Evolutionary conservation across 2,797 vertebrate genomes (phyloP), one percentile per base, ranked within the genome.

Genomic region (Phrynocephalus guinanensis): DNA sequence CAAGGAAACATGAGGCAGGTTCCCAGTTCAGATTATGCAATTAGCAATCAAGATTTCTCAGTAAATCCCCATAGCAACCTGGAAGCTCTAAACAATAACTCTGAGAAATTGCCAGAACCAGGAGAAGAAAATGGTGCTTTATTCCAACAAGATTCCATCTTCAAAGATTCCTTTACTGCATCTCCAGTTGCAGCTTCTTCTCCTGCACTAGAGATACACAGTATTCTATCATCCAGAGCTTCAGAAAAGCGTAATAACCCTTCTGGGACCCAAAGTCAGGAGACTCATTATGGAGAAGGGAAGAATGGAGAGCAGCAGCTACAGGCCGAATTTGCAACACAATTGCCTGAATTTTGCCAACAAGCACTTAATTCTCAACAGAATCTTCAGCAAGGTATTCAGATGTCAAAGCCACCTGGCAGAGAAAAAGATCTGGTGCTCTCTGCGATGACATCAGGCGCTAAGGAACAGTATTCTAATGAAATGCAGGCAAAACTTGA

Each of bases 41-140:
- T 95, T 88, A 95, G 96, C 93, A 95, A 94, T 89, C 96, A 96
- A 91, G 95, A 96, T 87, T 94, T 96, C 91, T 93, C 97, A 91
- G 91, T 95, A 88, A 96, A 95, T 96, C 96, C 96, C 93, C 94
- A 93, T 92, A 96, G 95, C 93, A 94, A 91, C 91, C 93, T 95
- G 89, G 97, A 97, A 91, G 95, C 95, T 97, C 95, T 96, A 90
- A 97, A 94, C 70, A 89, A 94, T 83, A 18, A 91, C 91, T 93
- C 94, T 90, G 94, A 96, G 91, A 94, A 95, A 90, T 97, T 97
- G 95, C 93, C 95, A 93, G 95, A 96, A 86, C 94, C 95, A 91
- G 93, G 94, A 92, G 96, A 96, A 94, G 91, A 91, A 91, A 97
- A 97, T 96, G 96, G 95, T 95, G 95, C 97, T 94, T 97, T 97